A percentile compares a stretch with the other conserved stretches of the same genome.
Evolutionary conservation across 2,888 invertebrate species (phyloP).

Genomic region (Tetropium fuscum): DNA sequence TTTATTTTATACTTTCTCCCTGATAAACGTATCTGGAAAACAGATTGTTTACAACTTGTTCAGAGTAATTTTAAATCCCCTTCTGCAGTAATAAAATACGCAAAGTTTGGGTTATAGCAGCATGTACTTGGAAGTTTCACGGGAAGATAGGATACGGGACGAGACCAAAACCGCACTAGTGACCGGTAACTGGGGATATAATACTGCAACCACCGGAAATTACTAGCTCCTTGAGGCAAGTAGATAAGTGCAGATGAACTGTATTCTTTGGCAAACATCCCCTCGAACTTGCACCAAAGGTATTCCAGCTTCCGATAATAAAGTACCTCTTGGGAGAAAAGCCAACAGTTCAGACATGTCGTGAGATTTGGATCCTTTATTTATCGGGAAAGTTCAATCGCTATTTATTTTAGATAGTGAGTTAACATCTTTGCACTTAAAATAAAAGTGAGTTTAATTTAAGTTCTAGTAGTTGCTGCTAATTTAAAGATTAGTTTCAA

Average conservation of each 20-base stretch:
- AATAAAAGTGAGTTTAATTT: too few relatives aligned
- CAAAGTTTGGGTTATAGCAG: conserved; percentile 14
- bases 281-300: conserved; percentile 13
- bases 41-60: neutral
- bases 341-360: conserved; percentile 2
- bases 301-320: conserved; percentile 23
- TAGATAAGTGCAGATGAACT: conserved; percentile 21
- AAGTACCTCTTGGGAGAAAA: conserved; percentile 16
- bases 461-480: too few relatives aligned
- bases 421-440: neutral
- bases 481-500: too few relatives aligned
- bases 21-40: neutral
- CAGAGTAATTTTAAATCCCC: neutral
- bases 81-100: conserved; percentile 11
- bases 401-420: neutral
- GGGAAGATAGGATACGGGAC: conserved; percentile 30
- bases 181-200: conserved; percentile 51
- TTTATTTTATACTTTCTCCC: too few relatives aligned
- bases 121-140: conserved; percentile 14
- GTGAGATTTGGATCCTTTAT: conserved; percentile 5
- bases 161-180: conserved; percentile 36
- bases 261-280: conserved; percentile 19
- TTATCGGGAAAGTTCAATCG: neutral
- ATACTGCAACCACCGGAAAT: conserved; percentile 56
- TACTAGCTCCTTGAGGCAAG: conserved; percentile 46